phyloP scores from a whole-genome alignment of 2,888 invertebrate species.

The Willowsia nigromaculata region DNA sequence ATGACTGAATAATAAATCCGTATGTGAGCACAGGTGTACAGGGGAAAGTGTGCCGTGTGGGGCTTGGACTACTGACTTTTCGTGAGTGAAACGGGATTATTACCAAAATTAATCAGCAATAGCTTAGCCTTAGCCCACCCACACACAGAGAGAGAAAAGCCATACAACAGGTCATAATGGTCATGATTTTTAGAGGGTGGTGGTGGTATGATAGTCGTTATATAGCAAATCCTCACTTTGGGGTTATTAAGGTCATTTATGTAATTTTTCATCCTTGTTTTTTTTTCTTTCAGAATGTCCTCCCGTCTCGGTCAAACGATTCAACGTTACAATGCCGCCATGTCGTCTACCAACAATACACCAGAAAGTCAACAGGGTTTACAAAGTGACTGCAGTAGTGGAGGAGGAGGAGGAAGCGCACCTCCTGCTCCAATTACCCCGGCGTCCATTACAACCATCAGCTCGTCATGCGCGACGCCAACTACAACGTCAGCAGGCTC shows the following conservation, averaged over 20 bases:
- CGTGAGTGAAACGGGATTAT: constrained; percentile 65
- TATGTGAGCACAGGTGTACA: not conserved
- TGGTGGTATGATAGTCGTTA: not conserved
- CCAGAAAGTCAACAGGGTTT: constrained; percentile 71
- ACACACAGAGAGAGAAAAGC: no score
- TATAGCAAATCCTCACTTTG: not conserved
- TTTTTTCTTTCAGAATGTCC: constrained; percentile 68
- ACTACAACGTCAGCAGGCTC: constrained; percentile 62
- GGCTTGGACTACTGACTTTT: not conserved
- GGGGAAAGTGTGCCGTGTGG: constrained; percentile 61
- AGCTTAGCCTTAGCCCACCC: not conserved
- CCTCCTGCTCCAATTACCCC: constrained; percentile 52
- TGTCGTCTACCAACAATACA: constrained; percentile 60
- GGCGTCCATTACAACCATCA: constrained; percentile 7
- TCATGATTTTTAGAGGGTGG: not conserved
- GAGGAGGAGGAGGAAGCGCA: constrained; percentile 47
- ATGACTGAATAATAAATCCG: not conserved
- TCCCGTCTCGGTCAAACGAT: constrained; percentile 76
- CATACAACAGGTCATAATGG: not conserved
- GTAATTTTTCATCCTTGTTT: not conserved
- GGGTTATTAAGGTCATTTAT: not conserved
- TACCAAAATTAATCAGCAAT: constrained; percentile 43
- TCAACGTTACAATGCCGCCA: constrained; percentile 73
- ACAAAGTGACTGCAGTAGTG: constrained; percentile 49
- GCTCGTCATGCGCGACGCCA: constrained; percentile 41